These are phyloP conservation scores for Salmo trutta DNA, from an alignment of 2,797 vertebrate genomes.

Conservation along the genomic window DNA sequence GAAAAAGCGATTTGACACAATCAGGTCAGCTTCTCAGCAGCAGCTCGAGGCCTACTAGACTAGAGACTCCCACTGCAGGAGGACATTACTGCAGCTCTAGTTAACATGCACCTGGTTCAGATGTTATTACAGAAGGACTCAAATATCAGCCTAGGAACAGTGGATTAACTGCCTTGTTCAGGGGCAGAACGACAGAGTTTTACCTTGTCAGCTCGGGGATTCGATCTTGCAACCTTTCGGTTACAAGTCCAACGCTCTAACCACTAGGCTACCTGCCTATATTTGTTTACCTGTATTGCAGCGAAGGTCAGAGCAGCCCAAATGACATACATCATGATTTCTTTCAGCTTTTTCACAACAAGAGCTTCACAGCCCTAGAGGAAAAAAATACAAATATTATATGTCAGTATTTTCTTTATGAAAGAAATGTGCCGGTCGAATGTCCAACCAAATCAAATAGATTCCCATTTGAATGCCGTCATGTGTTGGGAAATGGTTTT, in stretches of 20 bases:
- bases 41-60: background rate
- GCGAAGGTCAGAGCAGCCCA: slow-evolving; percentile 87
- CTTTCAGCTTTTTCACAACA: slow-evolving; percentile 87
- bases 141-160: too few species aligned
- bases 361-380: slow-evolving; percentile 83
- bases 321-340: slow-evolving; percentile 91
- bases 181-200: too few species aligned
- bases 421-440: background rate
- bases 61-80: slow-evolving; percentile 2
- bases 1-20: slow-evolving; percentile 10
- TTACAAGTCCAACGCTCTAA: too few species aligned
- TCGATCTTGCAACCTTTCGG: too few species aligned
- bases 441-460: background rate
- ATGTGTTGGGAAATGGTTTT: background rate
- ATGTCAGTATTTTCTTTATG: background rate
- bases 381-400: background rate
- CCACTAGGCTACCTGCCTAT: too few species aligned
- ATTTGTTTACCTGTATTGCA: slow-evolving; percentile 80
- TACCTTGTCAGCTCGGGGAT: too few species aligned
- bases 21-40: slow-evolving; percentile 23
- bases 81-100: slow-evolving; percentile 10
- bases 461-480: background rate
- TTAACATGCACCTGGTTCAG: slow-evolving; percentile 3
- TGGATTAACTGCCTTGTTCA: too few species aligned
- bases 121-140: background rate